A percentile compares a stretch with the other conserved stretches of the same genome.
These are phyloP conservation scores for cat (Felis catus) DNA, from an alignment of 2,113 vertebrate species.

Conservation along the genomic window F.catus_Fca126_mat1.0 CM031419.1:128936001-128936500, in stretches of 20 bases:
- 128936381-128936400: neutral
- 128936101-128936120: neutral
- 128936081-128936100: neutral
- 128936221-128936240: neutral
- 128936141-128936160: neutral
- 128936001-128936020: conserved; percentile 33
- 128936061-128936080: neutral
- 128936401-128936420: neutral
- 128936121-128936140: neutral
- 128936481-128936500: neutral
- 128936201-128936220: neutral
- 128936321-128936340: neutral
- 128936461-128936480: neutral
- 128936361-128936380: neutral
- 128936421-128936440: neutral
- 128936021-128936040: conserved; percentile 64
- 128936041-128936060: neutral
- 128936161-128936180: neutral
- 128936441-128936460: neutral
- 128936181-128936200: neutral
- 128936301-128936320: neutral
- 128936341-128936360: neutral
- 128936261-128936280: neutral
- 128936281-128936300: neutral
- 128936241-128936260: neutral